Percentiles rank a stretch among this genome's conserved stretches.
Conservation (phyloP, 2,797 vertebrate species). For the Schizopygopsis pylzovi region DNA sequence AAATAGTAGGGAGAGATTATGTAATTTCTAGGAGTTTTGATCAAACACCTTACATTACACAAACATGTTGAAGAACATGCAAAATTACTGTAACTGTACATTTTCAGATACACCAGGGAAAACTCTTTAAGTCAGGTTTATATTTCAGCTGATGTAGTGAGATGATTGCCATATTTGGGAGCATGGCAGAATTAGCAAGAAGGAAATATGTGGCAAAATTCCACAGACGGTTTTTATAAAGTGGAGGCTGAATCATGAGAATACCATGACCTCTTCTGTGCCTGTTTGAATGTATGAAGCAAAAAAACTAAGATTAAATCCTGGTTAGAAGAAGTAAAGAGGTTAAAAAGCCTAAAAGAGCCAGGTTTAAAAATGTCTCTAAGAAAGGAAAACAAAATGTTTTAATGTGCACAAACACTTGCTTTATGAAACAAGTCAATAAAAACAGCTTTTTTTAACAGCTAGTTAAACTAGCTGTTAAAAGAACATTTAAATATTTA, state of each 20-base stretch:
- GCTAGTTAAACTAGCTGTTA: not conserved
- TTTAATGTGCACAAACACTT: not conserved
- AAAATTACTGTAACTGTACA: not conserved
- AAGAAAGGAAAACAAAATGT: not conserved
- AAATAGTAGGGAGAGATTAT: constrained; percentile 40
- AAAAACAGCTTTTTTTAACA: too few species aligned
- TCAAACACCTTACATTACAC: not conserved
- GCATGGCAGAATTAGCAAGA: constrained; percentile 53
- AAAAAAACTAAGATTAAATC: not conserved
- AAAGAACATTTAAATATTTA: not conserved
- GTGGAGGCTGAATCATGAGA: constrained; percentile 57
- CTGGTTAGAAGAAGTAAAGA: not conserved
- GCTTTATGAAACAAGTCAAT: not conserved
- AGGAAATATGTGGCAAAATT: constrained; percentile 65
- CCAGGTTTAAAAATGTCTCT: not conserved
- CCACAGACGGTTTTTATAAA: constrained; percentile 76
- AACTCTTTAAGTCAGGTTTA: constrained; percentile 42
- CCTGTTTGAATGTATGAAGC: not conserved
- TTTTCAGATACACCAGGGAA: not conserved
- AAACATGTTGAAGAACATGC: not conserved
- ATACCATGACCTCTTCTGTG: constrained; percentile 41
- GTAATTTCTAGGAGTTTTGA: constrained; percentile 16
- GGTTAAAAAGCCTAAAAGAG: too few species aligned
- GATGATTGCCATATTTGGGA: constrained; percentile 71
- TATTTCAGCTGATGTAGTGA: constrained; percentile 68